Conservation (phyloP, 2,797 vertebrate species). For the Schizopygopsis malacanthus region DNA sequence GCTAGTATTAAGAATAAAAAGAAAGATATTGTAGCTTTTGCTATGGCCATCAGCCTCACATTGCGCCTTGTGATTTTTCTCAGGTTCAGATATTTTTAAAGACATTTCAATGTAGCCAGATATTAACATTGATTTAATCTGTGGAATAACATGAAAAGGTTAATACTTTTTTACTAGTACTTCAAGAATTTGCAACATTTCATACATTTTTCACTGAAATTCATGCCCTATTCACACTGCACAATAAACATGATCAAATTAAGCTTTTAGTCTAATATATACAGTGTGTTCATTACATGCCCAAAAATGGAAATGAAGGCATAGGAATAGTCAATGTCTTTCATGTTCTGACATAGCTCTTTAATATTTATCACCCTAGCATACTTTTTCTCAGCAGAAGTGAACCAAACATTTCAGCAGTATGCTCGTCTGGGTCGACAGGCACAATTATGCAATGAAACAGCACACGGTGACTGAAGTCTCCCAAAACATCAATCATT, state of each 20-base stretch:
- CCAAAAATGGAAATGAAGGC: background rate
- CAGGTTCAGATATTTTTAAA: background rate
- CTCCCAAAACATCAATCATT: background rate
- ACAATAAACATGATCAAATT: constrained; percentile 52
- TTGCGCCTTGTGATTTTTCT: background rate
- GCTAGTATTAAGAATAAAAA: background rate
- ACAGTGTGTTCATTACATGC: background rate
- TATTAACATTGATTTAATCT: constrained; percentile 41
- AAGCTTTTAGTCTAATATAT: constrained; percentile 6
- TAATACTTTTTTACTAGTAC: constrained; percentile 5
- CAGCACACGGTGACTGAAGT: background rate
- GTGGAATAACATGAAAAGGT: background rate
- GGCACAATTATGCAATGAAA: background rate
- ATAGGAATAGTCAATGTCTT: background rate
- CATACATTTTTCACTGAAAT: background rate
- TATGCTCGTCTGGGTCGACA: background rate
- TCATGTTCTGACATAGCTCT: background rate
- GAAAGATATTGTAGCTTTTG: background rate
- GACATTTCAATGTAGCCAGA: background rate
- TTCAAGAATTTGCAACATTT: constrained; percentile 48
- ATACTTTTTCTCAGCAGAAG: background rate
- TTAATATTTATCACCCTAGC: constrained; percentile 15
- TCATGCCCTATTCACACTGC: constrained; percentile 38
- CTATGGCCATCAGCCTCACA: background rate
- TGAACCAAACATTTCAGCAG: constrained; percentile 23